Conservation (phyloP, 2,113 vertebrate genomes). For the Progne subis region DNA sequence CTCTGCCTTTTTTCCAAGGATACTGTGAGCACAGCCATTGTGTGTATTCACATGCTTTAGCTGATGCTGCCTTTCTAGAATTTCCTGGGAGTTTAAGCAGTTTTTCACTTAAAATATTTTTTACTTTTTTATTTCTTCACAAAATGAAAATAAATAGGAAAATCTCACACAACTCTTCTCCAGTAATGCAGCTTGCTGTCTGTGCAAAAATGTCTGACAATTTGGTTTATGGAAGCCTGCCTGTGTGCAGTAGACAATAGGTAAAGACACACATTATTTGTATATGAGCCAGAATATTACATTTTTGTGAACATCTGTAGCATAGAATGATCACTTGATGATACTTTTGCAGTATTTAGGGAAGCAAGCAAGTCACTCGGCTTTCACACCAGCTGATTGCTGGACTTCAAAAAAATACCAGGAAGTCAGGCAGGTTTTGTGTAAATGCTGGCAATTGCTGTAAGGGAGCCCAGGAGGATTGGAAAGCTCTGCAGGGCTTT, state of each 20-base stretch:
- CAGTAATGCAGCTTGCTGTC: neutral
- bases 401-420: neutral
- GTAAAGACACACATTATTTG: neutral
- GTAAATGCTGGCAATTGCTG: neutral
- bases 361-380: neutral
- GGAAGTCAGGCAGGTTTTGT: neutral
- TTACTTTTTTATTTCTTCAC: neutral
- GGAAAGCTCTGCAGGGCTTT: neutral
- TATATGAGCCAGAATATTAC: neutral
- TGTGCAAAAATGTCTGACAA: neutral
- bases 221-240: neutral
- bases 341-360: neutral
- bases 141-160: neutral
- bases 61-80: neutral
- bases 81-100: neutral
- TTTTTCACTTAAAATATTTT: neutral
- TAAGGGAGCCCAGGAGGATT: neutral
- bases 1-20: neutral
- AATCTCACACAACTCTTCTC: neutral
- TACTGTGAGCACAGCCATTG: neutral
- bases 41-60: neutral
- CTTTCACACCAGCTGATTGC: neutral
- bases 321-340: neutral
- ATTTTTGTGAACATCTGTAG: neutral
- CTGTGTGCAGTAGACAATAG: neutral